A percentile compares a stretch with the other conserved stretches of the same genome.
These are phyloP conservation scores for Melanostigma gelatinosum DNA, from an alignment of 2,113 vertebrate species.

Conservation along the genomic window DNA sequence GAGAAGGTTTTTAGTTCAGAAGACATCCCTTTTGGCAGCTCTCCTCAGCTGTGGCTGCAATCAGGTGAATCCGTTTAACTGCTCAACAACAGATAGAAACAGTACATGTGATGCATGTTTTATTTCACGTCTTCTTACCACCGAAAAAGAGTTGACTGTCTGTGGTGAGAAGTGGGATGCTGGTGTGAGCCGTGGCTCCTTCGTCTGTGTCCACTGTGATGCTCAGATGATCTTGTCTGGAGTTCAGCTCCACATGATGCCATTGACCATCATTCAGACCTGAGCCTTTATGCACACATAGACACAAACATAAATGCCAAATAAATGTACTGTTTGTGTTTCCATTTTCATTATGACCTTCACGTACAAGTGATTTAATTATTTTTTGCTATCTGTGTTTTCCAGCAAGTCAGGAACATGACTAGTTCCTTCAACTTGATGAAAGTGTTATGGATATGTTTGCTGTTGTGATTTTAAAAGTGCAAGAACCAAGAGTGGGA, in stretches of 20 bases:
- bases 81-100: background rate
- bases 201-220: constrained; percentile 86
- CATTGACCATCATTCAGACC: constrained; percentile 92
- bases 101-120: background rate
- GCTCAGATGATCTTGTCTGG: constrained; percentile 82
- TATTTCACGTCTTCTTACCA: constrained; percentile 79
- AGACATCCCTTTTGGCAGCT: background rate
- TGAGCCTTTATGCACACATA: constrained; percentile 75
- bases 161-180: constrained; percentile 75
- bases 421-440: background rate
- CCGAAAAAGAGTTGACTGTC: constrained; percentile 87
- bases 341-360: background rate
- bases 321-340: background rate
- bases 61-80: background rate
- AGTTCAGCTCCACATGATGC: constrained; percentile 88
- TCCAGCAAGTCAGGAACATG: background rate
- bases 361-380: background rate
- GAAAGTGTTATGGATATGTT: too few relatives aligned
- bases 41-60: background rate
- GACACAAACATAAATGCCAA: background rate
- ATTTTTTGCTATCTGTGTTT: background rate
- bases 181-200: constrained; percentile 74
- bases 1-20: constrained; percentile 1
- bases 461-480: background rate
- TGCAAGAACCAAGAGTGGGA: too few relatives aligned